Percentiles rank a stretch among this genome's conserved stretches.
phyloP scores from a whole-genome alignment of 2,797 vertebrate genomes.

The Brotula barbata region DNA sequence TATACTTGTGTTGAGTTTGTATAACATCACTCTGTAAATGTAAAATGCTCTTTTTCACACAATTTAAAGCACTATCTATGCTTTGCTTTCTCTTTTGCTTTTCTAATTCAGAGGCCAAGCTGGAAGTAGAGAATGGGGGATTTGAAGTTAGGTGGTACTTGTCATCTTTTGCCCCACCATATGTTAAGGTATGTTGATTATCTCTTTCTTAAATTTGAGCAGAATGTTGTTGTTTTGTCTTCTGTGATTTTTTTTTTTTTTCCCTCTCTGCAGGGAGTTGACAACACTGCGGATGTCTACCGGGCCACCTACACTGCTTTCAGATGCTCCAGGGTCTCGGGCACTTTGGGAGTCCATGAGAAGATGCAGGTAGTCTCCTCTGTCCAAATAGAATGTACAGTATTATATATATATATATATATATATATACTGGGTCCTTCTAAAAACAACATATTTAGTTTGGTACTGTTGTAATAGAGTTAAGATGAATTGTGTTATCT shows the following conservation, averaged over 20 bases:
- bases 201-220: constrained; percentile 22
- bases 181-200: constrained; percentile 86
- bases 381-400: background rate
- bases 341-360: constrained; percentile 78
- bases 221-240: background rate
- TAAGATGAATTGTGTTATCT: too few species aligned
- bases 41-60: background rate
- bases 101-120: constrained; percentile 78
- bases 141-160: constrained; percentile 88
- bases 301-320: constrained; percentile 92
- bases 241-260: constrained; percentile 4
- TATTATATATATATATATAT: too few species aligned
- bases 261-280: constrained; percentile 80
- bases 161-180: constrained; percentile 92
- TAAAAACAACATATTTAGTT: too few species aligned
- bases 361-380: constrained; percentile 82
- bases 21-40: too few species aligned
- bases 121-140: constrained; percentile 88
- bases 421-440: too few species aligned
- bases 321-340: constrained; percentile 85
- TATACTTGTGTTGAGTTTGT: background rate
- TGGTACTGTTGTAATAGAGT: too few species aligned
- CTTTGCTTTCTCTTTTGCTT: constrained; percentile 26
- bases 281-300: constrained; percentile 85
- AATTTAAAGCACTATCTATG: constrained; percentile 5